Evolutionary conservation across 2,888 invertebrate species (phyloP).

Genomic region (Zaprionus lineosus): DNA sequence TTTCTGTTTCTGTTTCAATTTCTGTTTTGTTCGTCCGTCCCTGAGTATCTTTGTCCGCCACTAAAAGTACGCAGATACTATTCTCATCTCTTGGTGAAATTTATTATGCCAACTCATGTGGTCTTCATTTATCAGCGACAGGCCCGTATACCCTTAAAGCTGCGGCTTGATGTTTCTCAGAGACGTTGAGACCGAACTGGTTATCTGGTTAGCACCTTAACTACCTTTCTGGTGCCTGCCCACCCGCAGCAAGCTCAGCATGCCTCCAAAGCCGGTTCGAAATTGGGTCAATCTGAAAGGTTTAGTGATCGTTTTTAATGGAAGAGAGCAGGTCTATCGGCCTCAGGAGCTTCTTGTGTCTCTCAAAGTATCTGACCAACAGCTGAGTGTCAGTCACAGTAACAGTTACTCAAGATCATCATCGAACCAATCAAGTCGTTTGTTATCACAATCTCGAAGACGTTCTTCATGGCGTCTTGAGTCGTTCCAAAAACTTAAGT

Average conservation of each 20-base stretch:
- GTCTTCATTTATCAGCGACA: conserved; percentile 44
- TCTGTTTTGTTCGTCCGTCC: too few relatives aligned
- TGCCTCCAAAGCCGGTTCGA: conserved; percentile 60
- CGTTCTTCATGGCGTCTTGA: too few relatives aligned
- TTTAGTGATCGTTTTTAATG: conserved; percentile 71
- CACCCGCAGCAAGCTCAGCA: conserved; percentile 12
- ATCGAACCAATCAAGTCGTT: conserved; percentile 55
- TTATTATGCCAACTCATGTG: conserved; percentile 69
- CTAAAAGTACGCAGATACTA: conserved; percentile 55
- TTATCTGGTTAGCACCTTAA: conserved; percentile 63
- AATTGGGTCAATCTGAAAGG: conserved; percentile 75
- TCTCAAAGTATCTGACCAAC: conserved; percentile 17
- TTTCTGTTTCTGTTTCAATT: conserved; percentile 21
- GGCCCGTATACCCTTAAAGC: conserved; percentile 35
- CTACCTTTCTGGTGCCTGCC: conserved; percentile 15
- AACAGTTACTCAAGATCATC: conserved; percentile 8
- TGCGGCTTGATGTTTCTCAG: conserved; percentile 44
- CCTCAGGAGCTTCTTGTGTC: conserved; percentile 21
- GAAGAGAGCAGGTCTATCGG: conserved; percentile 40
- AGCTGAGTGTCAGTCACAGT: too few relatives aligned
- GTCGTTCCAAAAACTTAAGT: too few relatives aligned
- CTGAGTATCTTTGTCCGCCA: too few relatives aligned
- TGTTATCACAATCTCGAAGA: conserved; percentile 21
- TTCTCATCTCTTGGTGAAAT: conserved; percentile 57
- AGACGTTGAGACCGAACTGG: conserved; percentile 64